These are phyloP conservation scores for Malacoctenus gilli DNA, from an alignment of 2,797 vertebrate genomes.

Conservation along the genomic window DNA sequence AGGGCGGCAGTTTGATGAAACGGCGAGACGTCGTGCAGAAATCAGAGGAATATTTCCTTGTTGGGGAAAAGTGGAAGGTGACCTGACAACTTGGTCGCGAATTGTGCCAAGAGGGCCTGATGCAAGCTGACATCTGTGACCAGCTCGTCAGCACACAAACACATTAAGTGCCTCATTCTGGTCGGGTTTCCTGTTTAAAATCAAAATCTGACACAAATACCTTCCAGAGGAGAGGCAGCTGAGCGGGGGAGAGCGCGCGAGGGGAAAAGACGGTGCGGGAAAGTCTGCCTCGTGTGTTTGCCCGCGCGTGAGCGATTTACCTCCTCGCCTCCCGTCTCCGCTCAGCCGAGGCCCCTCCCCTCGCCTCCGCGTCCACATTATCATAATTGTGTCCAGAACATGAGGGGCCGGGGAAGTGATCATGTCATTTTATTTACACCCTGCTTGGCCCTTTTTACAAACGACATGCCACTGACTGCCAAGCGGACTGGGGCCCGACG, in stretches of 20 bases:
- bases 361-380: constrained; percentile 84
- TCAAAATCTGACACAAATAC: constrained; percentile 70
- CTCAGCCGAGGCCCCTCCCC: constrained; percentile 53
- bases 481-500: constrained; percentile 94
- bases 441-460: constrained; percentile 98
- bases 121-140: constrained; percentile 66
- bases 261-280: constrained; percentile 30
- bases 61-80: constrained; percentile 43
- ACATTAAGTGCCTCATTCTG: constrained; percentile 87
- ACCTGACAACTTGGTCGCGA: constrained; percentile 64
- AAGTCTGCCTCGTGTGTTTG: constrained; percentile 58
- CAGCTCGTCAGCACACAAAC: constrained; percentile 79
- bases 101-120: constrained; percentile 42
- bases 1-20: constrained; percentile 48
- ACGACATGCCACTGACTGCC: constrained; percentile 97
- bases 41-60: constrained; percentile 44
- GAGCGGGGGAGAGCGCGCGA: constrained; percentile 39
- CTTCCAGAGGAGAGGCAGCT: constrained; percentile 54
- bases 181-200: constrained; percentile 87
- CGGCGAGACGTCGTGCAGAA: constrained; percentile 29
- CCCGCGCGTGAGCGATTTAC: constrained; percentile 69
- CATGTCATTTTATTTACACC: constrained; percentile 99
- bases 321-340: constrained; percentile 55
- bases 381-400: constrained; percentile 99
- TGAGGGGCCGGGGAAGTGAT: constrained; percentile 99